Evolutionary conservation across 2,888 invertebrate species (phyloP).

Genomic region (Lepidochitona cinerea): DNA sequence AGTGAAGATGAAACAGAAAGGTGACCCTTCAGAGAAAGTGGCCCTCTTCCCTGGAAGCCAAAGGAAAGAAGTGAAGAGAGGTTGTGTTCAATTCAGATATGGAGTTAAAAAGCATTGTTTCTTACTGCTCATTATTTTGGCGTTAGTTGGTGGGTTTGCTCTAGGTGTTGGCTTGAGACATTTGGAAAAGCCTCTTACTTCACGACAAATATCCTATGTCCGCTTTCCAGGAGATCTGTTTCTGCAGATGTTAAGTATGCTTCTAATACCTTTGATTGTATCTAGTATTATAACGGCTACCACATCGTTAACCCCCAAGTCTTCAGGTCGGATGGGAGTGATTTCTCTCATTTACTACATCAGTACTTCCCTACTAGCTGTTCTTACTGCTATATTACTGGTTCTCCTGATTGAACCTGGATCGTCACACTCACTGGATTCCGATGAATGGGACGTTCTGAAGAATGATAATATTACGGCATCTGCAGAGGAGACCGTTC

Average conservation of each 20-base stretch:
- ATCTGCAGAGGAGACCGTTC: slow-evolving; percentile 17
- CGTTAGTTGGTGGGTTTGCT: slow-evolving; percentile 73
- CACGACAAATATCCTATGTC: slow-evolving; percentile 75
- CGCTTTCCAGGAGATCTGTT: slow-evolving; percentile 79
- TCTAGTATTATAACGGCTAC: slow-evolving; percentile 80
- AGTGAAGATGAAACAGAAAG: too few relatives aligned
- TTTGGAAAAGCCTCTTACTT: slow-evolving; percentile 77
- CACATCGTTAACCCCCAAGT: slow-evolving; percentile 88
- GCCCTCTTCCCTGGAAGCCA: not conserved
- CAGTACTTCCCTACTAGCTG: slow-evolving; percentile 91
- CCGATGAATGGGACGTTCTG: too few relatives aligned
- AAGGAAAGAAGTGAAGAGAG: not conserved
- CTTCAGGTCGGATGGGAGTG: slow-evolving; percentile 88
- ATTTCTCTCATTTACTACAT: slow-evolving; percentile 94
- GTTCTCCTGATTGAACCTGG: slow-evolving; percentile 91
- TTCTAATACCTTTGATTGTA: slow-evolving; percentile 79
- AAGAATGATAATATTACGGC: not conserved
- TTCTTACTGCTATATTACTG: slow-evolving; percentile 89
- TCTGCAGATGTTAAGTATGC: slow-evolving; percentile 79
- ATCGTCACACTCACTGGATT: not conserved
- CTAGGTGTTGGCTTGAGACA: slow-evolving; percentile 75
- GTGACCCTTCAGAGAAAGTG: not conserved
- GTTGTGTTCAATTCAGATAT: not conserved
- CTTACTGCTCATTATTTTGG: slow-evolving; percentile 75
- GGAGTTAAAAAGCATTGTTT: slow-evolving; percentile 71